Evolutionary conservation across 2,113 vertebrate genomes (phyloP), one percentile per base, ranked within the genome.

Genomic region (Epinephelus cyanopodus): DNA sequence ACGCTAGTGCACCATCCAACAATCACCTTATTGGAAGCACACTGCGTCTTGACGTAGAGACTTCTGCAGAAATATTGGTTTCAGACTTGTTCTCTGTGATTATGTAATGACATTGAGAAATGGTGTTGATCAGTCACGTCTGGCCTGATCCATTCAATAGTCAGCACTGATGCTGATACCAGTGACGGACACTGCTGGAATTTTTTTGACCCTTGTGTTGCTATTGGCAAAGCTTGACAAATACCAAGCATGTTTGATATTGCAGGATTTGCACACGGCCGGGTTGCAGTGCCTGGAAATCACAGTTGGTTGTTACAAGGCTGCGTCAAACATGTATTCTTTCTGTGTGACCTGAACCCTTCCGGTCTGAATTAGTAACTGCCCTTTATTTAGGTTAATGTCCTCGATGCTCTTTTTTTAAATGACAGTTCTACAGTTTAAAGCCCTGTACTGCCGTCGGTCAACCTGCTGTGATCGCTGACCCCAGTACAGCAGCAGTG

Each of bases 391-490:
- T 13, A 10, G 19, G 5, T 65, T 15, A 54, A 67, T 47, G n/a
- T 70, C n/a, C 27, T 75, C n/a, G n/a, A 68, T 62, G 23, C 48
- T 33, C 2, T 60, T 23, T 69, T 69, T 79, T 56, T 52, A 47
- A 75, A 10, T 62, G 74, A 67, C 47, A 2, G 21, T 14, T 56
- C 7, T 62, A 1, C 39, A 52, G 50, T 23, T 42, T 45, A 2
- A 65, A 10, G 33, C 15, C 23, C 45, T 47, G 37, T 52, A 0
- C 25, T 4, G 9, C 52, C n/a, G 50, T 45, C 62, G 47, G 6
- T 67, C 57, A 53, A 19, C 68, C 60, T 27, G 72, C 42, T 50
- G 48, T 62, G 67, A 77, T 71, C 50, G 0, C 45, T 77, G 74
- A 84, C 67, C 75, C 62, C 53, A 25, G 14, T 68, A 27, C 72